Conservation (phyloP, 1,140 invertebrate genomes). For the Harpegnathos saltator region DNA sequence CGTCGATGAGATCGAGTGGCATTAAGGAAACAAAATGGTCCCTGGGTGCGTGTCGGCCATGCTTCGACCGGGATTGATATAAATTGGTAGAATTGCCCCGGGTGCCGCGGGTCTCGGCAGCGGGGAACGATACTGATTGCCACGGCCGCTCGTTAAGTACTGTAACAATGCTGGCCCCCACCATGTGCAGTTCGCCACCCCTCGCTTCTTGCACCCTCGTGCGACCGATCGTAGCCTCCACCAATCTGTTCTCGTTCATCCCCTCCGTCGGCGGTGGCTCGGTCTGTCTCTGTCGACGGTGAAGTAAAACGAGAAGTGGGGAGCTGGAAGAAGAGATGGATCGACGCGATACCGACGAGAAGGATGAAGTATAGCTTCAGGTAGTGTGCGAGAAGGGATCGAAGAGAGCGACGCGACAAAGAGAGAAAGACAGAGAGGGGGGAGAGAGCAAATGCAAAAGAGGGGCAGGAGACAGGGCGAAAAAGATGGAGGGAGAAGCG, state of each 20-base stretch:
- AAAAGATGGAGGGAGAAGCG: conserved; percentile 12
- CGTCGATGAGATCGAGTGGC: conserved; percentile 32
- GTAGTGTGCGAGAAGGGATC: conserved; percentile 36
- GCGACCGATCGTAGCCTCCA: conserved; percentile 47
- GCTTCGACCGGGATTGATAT: conserved; percentile 79
- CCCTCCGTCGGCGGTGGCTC: conserved; percentile 14
- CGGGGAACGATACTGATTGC: conserved; percentile 77
- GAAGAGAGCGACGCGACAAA: neutral
- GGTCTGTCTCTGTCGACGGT: conserved; percentile 32
- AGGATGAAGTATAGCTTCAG: conserved; percentile 10
- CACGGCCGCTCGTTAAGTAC: conserved; percentile 74
- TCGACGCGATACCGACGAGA: neutral
- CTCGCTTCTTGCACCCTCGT: conserved; percentile 30
- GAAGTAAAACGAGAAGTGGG: conserved; percentile 44
- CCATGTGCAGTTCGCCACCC: conserved; percentile 42
- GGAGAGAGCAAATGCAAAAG: conserved; percentile 43
- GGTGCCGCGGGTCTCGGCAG: conserved; percentile 50
- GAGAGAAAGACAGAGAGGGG: no score
- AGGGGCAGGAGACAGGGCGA: conserved; percentile 8
- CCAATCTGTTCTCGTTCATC: conserved; percentile 64
- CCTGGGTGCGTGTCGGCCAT: conserved; percentile 73
- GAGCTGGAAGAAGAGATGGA: conserved; percentile 33
- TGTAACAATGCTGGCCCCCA: conserved; percentile 74
- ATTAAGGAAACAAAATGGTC: conserved; percentile 79
- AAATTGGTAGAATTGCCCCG: conserved; percentile 83